Percentiles rank a stretch among this genome's conserved stretches.
phyloP scores from a whole-genome alignment of 2,113 vertebrate species.

The Eurypyga helias region DNA sequence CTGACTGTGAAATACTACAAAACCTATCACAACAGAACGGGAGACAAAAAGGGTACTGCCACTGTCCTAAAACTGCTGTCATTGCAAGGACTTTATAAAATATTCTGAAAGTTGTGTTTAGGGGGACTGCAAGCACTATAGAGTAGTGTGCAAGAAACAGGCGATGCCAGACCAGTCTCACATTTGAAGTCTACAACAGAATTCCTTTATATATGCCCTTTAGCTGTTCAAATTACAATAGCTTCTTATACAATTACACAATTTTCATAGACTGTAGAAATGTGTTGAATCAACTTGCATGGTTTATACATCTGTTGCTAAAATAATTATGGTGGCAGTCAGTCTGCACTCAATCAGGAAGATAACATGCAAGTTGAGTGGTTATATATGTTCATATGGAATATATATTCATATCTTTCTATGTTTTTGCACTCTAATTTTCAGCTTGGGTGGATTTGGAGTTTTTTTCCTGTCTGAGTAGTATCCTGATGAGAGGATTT shows the following conservation, averaged over 20 bases:
- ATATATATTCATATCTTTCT: background rate
- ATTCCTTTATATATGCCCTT: background rate
- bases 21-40: background rate
- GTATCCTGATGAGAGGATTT: background rate
- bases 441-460: background rate
- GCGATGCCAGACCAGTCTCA: background rate
- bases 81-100: background rate
- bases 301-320: background rate
- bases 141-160: background rate
- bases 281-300: background rate
- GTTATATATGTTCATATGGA: background rate
- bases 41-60: background rate
- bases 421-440: background rate
- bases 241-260: background rate
- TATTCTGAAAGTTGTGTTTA: background rate
- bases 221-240: background rate
- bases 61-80: background rate
- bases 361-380: background rate
- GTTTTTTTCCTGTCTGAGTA: background rate
- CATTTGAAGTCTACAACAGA: background rate
- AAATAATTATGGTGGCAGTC: background rate
- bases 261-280: background rate
- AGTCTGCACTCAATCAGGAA: background rate
- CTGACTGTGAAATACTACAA: background rate
- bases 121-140: background rate